phyloP scores from a whole-genome alignment of 1,140 invertebrate genomes.

The Plectrocnemia conspersa region DNA sequence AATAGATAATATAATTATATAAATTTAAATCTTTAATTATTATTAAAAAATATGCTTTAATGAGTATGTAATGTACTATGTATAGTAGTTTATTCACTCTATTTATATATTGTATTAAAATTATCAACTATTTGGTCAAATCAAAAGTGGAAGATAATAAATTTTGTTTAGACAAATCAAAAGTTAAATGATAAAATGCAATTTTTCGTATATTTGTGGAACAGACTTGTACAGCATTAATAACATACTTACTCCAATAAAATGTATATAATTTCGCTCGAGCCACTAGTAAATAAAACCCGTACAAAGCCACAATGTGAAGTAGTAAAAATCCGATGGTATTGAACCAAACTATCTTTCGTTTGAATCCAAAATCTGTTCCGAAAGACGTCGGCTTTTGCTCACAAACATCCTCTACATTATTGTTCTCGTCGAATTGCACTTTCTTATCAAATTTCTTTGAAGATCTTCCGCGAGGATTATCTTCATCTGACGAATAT shows the following conservation, averaged over 20 bases:
- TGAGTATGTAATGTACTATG: too few relatives aligned
- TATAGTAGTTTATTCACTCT: too few relatives aligned
- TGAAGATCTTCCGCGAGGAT: neutral
- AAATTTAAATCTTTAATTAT: neutral
- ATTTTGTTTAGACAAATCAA: too few relatives aligned
- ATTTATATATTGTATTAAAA: too few relatives aligned
- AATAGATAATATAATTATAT: neutral
- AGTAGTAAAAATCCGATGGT: constrained; percentile 50
- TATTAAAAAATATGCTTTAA: neutral
- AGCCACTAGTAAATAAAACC: constrained; percentile 37
- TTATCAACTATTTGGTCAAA: too few relatives aligned
- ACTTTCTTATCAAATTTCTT: neutral
- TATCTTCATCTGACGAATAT: constrained; percentile 9
- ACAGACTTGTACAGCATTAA: too few relatives aligned
- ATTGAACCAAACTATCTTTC: constrained; percentile 52
- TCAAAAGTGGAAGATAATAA: too few relatives aligned
- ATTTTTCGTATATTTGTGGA: too few relatives aligned
- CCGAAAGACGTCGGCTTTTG: constrained; percentile 38
- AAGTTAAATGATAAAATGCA: too few relatives aligned
- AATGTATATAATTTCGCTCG: constrained; percentile 37
- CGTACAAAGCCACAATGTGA: constrained; percentile 46
- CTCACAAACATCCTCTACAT: too few relatives aligned
- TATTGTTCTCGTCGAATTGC: neutral
- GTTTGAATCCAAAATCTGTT: constrained; percentile 51
- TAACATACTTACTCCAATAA: constrained; percentile 41